Evolutionary conservation across 2,888 invertebrate genomes (phyloP), one percentile per base, ranked within the genome.

Genomic region (Agriopis aurantiaria): DNA sequence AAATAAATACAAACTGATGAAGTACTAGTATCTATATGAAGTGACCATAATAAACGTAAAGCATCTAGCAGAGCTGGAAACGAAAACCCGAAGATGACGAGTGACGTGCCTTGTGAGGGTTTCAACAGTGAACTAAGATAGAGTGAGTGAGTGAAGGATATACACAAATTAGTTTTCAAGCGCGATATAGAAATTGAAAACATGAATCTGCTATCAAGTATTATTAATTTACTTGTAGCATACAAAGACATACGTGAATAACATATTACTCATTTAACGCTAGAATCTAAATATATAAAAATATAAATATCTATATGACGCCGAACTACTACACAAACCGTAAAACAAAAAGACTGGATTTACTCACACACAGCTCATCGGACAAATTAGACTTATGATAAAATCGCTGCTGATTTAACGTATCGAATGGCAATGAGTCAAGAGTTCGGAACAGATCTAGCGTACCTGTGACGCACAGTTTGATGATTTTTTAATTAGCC

Each of bases 401-500:
- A 70, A 66, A 59, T 33, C 41, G 53, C 51, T 41, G 64, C 57
- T 68, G 65, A 61, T 66, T 65, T 65, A 57, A 62, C 65, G 33
- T 59, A 70, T 68, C 65, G 48, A 46, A 60, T 69, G 72, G 68
- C 58, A 68, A 72, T 69, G 69, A 74, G 55, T 75, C 69, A 68
- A 23, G 57, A 33, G 55, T 68, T 61, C 55, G 56, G 65, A 72
- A 71, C 65, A 74, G 41, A 69, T 72, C 60, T 61, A 45, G 43
- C 57, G 33, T 33, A 33, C 33, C 33, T 33, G 33, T 33, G 5
- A 33, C 33, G 33, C 68, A 46, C 33, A 72, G 78, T 79, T 78
- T 81, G 14, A 68, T 70, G 59, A 59, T 23, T 33, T 33, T 33
- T 33, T 33, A 33, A 33, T 33, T 65, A 73, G 82, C 84, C 86